Evolutionary conservation across 1,140 invertebrate genomes (phyloP).

Genomic region (Pogonomyrmex barbatus): DNA sequence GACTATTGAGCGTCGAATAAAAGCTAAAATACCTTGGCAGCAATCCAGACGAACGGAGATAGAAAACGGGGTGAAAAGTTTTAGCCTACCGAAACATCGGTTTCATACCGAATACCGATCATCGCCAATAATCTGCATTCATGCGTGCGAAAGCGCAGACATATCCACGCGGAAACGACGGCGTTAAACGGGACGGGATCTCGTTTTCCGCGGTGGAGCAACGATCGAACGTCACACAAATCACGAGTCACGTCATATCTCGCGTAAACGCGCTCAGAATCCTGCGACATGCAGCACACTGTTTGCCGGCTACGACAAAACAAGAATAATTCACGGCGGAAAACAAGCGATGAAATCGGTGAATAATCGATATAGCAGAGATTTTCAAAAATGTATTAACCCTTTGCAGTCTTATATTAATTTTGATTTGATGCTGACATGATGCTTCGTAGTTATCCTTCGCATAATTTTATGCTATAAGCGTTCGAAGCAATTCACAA

Average conservation of each 20-base stretch:
- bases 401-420: too few relatives aligned
- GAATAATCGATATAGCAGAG: neutral
- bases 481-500: neutral
- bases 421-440: neutral
- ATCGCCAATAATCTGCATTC: neutral
- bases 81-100: constrained; percentile 54
- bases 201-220: neutral
- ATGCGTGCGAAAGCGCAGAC: neutral
- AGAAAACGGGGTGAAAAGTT: constrained; percentile 67
- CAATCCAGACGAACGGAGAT: constrained; percentile 77
- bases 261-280: constrained; percentile 10
- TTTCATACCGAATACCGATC: constrained; percentile 53
- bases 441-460: neutral
- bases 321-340: neutral
- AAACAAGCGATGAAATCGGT: neutral
- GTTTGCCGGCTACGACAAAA: neutral
- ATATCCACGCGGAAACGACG: constrained; percentile 2
- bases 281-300: neutral
- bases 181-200: constrained; percentile 14
- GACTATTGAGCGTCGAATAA: constrained; percentile 80
- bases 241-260: neutral
- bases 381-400: neutral
- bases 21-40: constrained; percentile 81
- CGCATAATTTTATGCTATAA: neutral
- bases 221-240: constrained; percentile 35